phyloP scores from a whole-genome alignment of 2,113 vertebrate genomes.

The Ovis canadensis region DNA sequence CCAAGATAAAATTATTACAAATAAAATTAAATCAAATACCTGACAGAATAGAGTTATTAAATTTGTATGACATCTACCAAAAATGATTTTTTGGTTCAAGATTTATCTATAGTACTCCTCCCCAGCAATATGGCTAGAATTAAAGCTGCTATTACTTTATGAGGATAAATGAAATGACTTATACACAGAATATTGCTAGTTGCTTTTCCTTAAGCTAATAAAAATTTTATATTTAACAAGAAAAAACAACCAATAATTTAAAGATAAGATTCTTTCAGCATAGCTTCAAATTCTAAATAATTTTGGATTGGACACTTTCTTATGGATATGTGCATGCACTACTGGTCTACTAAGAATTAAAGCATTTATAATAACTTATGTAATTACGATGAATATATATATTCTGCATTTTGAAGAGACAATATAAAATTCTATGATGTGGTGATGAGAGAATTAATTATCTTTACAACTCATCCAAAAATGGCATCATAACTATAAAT shows the following conservation, averaged over 20 bases:
- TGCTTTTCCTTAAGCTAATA: background rate
- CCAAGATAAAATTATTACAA: background rate
- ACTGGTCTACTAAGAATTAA: background rate
- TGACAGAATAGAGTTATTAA: background rate
- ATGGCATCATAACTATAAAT: background rate
- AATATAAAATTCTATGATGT: background rate
- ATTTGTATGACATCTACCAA: background rate
- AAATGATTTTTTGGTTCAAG: background rate
- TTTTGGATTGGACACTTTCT: background rate
- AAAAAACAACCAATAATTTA: background rate
- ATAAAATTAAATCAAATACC: background rate
- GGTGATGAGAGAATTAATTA: background rate
- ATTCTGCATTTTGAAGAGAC: background rate
- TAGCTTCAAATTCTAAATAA: background rate
- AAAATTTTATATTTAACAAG: background rate
- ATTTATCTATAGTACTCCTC: background rate
- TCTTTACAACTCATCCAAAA: background rate
- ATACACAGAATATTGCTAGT: background rate
- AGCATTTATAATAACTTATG: background rate
- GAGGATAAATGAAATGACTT: background rate
- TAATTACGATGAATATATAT: background rate
- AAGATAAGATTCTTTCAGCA: background rate
- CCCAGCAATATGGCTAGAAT: background rate
- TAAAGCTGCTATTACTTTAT: background rate
- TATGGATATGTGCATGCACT: background rate